These are phyloP conservation scores for Chloromyia formosa DNA, from an alignment of 2,888 invertebrate genomes.

Conservation along the genomic window DNA sequence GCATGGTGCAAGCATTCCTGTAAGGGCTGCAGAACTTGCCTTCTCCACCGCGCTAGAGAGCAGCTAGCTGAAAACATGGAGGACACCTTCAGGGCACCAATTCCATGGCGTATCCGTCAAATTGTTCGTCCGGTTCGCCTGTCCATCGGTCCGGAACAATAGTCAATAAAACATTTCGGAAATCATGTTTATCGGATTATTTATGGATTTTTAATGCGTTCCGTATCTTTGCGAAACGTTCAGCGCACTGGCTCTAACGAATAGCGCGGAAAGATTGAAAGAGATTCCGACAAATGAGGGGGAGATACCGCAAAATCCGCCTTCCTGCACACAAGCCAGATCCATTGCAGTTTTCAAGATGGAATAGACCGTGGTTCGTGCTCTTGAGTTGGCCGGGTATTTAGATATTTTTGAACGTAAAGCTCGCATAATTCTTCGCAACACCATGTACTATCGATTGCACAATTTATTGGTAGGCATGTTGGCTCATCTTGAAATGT, in stretches of 20 bases:
- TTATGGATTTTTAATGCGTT: constrained; percentile 65
- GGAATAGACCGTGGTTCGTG: constrained; percentile 1
- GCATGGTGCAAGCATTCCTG: background rate
- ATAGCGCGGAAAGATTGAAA: constrained; percentile 49
- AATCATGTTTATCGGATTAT: constrained; percentile 65
- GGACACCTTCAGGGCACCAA: constrained; percentile 31
- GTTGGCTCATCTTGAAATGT: constrained; percentile 47
- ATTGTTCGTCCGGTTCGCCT: constrained; percentile 13
- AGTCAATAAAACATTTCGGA: constrained; percentile 64
- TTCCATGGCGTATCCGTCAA: constrained; percentile 14
- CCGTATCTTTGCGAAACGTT: constrained; percentile 57
- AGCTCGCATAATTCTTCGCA: background rate
- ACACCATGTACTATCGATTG: constrained; percentile 25
- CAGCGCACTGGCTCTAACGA: constrained; percentile 29
- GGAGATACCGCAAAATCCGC: constrained; percentile 49
- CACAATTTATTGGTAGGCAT: constrained; percentile 49
- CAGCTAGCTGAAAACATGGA: background rate
- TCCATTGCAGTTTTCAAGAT: background rate
- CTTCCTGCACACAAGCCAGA: constrained; percentile 25
- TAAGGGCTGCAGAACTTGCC: background rate
- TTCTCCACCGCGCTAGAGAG: background rate
- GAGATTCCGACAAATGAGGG: constrained; percentile 50
- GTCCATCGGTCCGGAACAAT: constrained; percentile 56
- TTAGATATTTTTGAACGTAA: background rate
- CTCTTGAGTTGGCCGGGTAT: background rate